A percentile compares a stretch with the other conserved stretches of the same genome.
phyloP scores from a whole-genome alignment of 1,140 invertebrate genomes.

The Calliphora vicina region DNA sequence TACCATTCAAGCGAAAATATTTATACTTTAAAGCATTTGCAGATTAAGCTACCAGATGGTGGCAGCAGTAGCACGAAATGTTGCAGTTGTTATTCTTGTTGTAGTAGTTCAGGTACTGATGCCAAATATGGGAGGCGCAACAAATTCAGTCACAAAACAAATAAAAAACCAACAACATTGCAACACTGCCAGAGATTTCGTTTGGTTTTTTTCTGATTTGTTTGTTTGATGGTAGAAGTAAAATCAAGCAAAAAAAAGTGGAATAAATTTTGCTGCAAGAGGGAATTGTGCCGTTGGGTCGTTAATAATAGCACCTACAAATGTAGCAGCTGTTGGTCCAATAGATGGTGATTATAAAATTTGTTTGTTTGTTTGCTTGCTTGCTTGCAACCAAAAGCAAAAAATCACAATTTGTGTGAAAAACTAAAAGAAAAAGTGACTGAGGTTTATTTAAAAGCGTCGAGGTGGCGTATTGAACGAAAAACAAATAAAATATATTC shows the following conservation, averaged over 20 bases:
- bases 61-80: not conserved
- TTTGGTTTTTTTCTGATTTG: not conserved
- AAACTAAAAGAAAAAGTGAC: not conserved
- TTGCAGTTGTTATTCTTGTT: not conserved
- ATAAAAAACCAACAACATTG: not conserved
- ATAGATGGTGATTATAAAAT: not conserved
- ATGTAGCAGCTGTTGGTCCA: not conserved
- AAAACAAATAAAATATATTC: not conserved
- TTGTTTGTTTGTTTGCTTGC: not conserved
- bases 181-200: not conserved
- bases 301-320: not conserved
- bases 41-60: not conserved
- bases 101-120: not conserved
- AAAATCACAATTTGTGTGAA: not conserved
- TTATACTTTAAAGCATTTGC: slow-evolving; percentile 29
- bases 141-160: not conserved
- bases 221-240: not conserved
- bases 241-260: not conserved
- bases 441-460: not conserved
- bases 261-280: not conserved
- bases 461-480: not conserved
- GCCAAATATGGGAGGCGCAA: not conserved
- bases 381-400: not conserved
- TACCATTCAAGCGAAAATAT: slow-evolving; percentile 22
- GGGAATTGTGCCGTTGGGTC: not conserved